A percentile compares a stretch with the other conserved stretches of the same genome.
Evolutionary conservation across 2,888 invertebrate species (phyloP).

Genomic region (Phyllotreta cruciferae): DNA sequence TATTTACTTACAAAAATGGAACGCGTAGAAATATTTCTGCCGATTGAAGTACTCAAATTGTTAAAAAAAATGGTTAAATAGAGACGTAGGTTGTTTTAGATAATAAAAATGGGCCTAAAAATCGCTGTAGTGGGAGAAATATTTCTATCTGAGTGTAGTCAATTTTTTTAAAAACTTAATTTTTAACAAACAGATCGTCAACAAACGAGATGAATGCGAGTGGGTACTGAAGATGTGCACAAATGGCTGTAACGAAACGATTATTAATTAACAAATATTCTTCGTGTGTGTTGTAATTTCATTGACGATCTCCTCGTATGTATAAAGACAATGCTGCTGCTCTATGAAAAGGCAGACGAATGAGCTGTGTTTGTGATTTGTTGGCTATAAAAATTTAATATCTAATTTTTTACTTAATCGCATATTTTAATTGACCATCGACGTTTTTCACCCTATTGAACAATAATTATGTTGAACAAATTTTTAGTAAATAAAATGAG

Average conservation of each 20-base stretch:
- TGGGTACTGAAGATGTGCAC: too few relatives aligned
- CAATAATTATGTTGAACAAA: constrained; percentile 31
- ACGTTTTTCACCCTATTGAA: constrained; percentile 33
- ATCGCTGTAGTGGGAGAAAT: constrained; percentile 25
- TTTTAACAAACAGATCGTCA: background rate
- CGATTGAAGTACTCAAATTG: constrained; percentile 20
- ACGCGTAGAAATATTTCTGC: constrained; percentile 25
- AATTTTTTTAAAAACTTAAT: constrained; percentile 17
- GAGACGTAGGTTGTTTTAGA: constrained; percentile 39
- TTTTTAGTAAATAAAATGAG: constrained; percentile 30
- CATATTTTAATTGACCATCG: constrained; percentile 26
- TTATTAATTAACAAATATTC: too few relatives aligned
- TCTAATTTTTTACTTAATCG: constrained; percentile 26
- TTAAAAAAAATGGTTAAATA: constrained; percentile 9
- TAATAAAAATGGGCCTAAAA: constrained; percentile 35
- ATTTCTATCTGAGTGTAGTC: constrained; percentile 32
- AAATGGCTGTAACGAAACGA: too few relatives aligned
- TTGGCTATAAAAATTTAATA: constrained; percentile 23
- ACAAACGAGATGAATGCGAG: too few relatives aligned
- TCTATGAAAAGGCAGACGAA: constrained; percentile 8
- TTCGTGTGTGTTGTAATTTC: constrained; percentile 26
- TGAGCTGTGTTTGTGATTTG: constrained; percentile 27
- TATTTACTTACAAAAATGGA: background rate
- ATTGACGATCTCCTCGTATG: constrained; percentile 18
- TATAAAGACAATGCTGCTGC: constrained; percentile 26